phyloP scores from a whole-genome alignment of 2,888 invertebrate species.

The Thera britannica region DNA sequence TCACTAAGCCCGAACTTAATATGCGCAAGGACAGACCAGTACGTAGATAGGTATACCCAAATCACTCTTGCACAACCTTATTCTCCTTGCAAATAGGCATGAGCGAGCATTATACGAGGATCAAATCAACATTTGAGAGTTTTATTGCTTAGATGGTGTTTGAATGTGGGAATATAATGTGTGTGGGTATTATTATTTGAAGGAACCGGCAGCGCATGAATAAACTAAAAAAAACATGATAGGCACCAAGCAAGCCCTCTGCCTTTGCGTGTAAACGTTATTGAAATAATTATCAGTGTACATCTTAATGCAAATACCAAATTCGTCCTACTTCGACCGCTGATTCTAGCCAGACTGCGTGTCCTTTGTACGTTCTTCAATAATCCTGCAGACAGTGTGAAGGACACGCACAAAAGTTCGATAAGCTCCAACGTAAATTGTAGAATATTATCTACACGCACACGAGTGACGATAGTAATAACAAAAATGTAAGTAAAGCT shows the following conservation, averaged over 20 bases:
- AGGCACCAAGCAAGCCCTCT: too few species aligned
- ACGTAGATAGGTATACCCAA: neutral
- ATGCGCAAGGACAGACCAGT: constrained; percentile 8
- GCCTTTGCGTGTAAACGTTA: neutral
- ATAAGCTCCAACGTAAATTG: constrained; percentile 19
- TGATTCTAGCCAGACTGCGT: constrained; percentile 17
- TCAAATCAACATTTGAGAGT: neutral
- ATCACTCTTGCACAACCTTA: constrained; percentile 11
- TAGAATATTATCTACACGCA: constrained; percentile 5
- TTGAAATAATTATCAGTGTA: neutral
- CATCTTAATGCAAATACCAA: constrained; percentile 4
- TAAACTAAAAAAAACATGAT: neutral
- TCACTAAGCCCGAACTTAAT: constrained; percentile 16
- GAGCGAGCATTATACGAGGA: neutral
- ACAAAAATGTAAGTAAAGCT: constrained; percentile 16
- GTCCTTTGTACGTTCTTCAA: constrained; percentile 33
- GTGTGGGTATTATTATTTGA: neutral
- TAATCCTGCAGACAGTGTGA: constrained; percentile 30
- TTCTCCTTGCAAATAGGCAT: constrained; percentile 9
- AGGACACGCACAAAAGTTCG: constrained; percentile 28
- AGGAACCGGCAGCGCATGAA: too few species aligned
- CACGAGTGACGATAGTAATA: constrained; percentile 19
- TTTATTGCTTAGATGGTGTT: constrained; percentile 5
- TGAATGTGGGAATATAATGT: neutral
- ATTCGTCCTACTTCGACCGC: constrained; percentile 17